phyloP scores from a whole-genome alignment of 1,140 invertebrate species.

The Drosophila murphyi region DNA sequence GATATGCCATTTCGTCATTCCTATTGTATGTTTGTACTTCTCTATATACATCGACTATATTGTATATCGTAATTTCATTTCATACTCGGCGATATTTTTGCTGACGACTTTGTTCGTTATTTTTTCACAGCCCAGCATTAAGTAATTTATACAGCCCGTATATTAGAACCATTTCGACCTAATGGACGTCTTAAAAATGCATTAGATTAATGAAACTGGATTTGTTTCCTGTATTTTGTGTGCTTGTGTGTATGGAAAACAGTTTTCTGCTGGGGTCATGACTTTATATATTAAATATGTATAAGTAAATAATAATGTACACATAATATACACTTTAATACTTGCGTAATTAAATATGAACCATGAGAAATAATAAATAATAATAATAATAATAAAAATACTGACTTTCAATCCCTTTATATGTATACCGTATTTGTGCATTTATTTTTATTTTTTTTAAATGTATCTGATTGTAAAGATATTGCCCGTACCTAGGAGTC shows the following conservation, averaged over 20 bases:
- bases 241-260: not conserved
- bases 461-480: not conserved
- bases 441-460: not conserved
- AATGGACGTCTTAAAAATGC: constrained; percentile 53
- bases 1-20: constrained; percentile 63
- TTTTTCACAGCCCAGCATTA: constrained; percentile 45
- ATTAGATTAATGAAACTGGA: constrained; percentile 55
- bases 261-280: not conserved
- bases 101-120: constrained; percentile 30
- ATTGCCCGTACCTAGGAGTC: not conserved
- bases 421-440: not conserved
- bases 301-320: not conserved
- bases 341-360: not conserved
- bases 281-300: not conserved
- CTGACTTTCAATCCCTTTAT: not conserved
- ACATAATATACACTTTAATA: not conserved
- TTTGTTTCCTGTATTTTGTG: constrained; percentile 18
- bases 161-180: constrained; percentile 44
- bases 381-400: too few species aligned
- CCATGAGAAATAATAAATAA: too few species aligned
- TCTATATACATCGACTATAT: constrained; percentile 19
- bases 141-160: constrained; percentile 54
- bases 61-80: constrained; percentile 60
- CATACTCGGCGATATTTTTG: constrained; percentile 49
- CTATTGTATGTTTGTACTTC: not conserved